Evolutionary conservation across 2,113 vertebrate genomes (phyloP).

Genomic region (Caranx melampygus): DNA sequence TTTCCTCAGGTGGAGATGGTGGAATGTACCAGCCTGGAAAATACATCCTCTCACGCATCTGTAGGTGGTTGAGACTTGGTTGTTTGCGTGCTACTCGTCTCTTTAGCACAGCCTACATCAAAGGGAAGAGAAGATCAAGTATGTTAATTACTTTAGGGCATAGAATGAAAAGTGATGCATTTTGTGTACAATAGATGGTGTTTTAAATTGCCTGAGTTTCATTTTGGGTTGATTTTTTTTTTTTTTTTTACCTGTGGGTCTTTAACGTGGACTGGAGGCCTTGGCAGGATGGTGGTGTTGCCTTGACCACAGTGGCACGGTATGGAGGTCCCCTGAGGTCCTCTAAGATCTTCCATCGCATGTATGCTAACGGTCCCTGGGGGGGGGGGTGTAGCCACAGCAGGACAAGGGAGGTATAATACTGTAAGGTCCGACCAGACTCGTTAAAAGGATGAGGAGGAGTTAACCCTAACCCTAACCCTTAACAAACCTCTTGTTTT

Average conservation of each 20-base stretch:
- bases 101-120: conserved; percentile 51
- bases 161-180: not conserved
- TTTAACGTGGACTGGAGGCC: conserved; percentile 58
- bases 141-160: not conserved
- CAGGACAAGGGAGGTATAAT: too few species aligned
- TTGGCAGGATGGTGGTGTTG: conserved; percentile 41
- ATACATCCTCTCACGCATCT: conserved; percentile 38
- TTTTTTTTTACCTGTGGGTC: conserved; percentile 79
- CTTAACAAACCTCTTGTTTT: too few species aligned
- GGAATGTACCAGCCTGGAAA: conserved; percentile 58
- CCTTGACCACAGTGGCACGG: not conserved
- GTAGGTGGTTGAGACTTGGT: conserved; percentile 39
- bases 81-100: conserved; percentile 27
- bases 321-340: not conserved
- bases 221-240: not conserved
- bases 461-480: too few species aligned
- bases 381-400: too few species aligned
- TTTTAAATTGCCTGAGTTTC: conserved; percentile 1
- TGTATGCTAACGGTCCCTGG: not conserved
- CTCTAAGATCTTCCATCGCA: conserved; percentile 36
- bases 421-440: too few species aligned
- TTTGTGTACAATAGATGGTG: not conserved
- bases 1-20: conserved; percentile 7
- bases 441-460: too few species aligned
- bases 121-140: not conserved